Conservation (phyloP, 1,140 invertebrate genomes). For the Zaprionus lachaisei region DNA sequence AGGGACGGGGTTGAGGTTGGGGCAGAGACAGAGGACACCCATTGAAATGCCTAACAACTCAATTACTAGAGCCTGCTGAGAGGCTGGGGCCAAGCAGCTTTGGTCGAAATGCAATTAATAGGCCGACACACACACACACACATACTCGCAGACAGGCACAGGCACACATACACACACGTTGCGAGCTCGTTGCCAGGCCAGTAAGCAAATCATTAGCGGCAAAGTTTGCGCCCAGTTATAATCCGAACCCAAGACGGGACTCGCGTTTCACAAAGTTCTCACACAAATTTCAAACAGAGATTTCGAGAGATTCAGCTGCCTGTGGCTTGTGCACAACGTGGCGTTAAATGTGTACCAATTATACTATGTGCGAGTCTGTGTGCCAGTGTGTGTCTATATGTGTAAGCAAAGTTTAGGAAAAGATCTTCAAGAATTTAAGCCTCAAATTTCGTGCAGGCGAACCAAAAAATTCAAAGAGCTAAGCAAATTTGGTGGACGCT, state of each 20-base stretch:
- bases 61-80: conserved; percentile 52
- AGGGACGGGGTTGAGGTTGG: background rate
- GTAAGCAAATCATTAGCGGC: conserved; percentile 72
- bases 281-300: conserved; percentile 71
- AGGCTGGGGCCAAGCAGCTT: conserved; percentile 13
- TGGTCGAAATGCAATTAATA: conserved; percentile 58
- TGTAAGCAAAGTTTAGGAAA: conserved; percentile 46
- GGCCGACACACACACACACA: conserved; percentile 26
- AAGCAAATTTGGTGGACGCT: conserved; percentile 69
- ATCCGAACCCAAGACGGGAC: conserved; percentile 45
- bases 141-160: background rate
- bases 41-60: conserved; percentile 49
- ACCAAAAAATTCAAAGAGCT: conserved; percentile 63
- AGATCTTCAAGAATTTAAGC: conserved; percentile 69
- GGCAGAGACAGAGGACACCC: conserved; percentile 1
- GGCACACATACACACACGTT: background rate
- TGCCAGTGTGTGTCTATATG: conserved; percentile 17
- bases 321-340: conserved; percentile 34
- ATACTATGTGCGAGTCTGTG: conserved; percentile 20
- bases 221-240: conserved; percentile 73
- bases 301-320: conserved; percentile 39
- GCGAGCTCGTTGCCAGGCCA: conserved; percentile 53
- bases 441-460: conserved; percentile 65
- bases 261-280: conserved; percentile 64
- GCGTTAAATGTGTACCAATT: conserved; percentile 63